Conservation (phyloP, 2,888 invertebrate genomes). For the Trichopria drosophilae region DNA sequence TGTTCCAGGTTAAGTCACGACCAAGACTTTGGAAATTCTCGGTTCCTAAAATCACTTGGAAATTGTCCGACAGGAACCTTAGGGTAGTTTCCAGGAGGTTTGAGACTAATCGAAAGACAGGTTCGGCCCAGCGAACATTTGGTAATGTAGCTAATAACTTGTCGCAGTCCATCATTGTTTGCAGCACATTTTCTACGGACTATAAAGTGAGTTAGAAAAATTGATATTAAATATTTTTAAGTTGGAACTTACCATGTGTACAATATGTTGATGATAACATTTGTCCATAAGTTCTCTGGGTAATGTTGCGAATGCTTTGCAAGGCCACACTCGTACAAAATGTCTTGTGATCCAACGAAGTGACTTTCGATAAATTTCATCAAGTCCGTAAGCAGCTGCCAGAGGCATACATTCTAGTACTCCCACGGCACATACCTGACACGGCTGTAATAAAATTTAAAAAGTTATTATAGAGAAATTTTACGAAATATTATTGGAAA, state of each 20-base stretch:
- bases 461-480: not conserved
- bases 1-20: slow-evolving; percentile 73
- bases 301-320: slow-evolving; percentile 82
- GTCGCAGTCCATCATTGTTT: slow-evolving; percentile 83
- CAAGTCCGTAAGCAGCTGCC: slow-evolving; percentile 81
- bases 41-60: slow-evolving; percentile 73
- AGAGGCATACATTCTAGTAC: slow-evolving; percentile 86
- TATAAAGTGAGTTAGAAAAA: slow-evolving; percentile 55
- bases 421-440: slow-evolving; percentile 82
- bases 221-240: too few species aligned
- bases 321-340: slow-evolving; percentile 88
- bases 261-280: slow-evolving; percentile 80
- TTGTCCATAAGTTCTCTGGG: slow-evolving; percentile 81
- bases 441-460: slow-evolving; percentile 67
- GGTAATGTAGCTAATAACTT: slow-evolving; percentile 77
- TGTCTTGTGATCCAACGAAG: slow-evolving; percentile 85
- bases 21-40: slow-evolving; percentile 69
- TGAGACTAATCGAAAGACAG: slow-evolving; percentile 75
- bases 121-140: slow-evolving; percentile 81
- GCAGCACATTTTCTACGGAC: slow-evolving; percentile 79
- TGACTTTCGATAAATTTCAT: slow-evolving; percentile 84
- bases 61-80: slow-evolving; percentile 77
- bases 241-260: slow-evolving; percentile 72
- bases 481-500: not conserved
- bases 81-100: slow-evolving; percentile 81